Base-by-base conservation (phyloP, 2,888 invertebrate species). In the Stegophylla sp. region DNA sequence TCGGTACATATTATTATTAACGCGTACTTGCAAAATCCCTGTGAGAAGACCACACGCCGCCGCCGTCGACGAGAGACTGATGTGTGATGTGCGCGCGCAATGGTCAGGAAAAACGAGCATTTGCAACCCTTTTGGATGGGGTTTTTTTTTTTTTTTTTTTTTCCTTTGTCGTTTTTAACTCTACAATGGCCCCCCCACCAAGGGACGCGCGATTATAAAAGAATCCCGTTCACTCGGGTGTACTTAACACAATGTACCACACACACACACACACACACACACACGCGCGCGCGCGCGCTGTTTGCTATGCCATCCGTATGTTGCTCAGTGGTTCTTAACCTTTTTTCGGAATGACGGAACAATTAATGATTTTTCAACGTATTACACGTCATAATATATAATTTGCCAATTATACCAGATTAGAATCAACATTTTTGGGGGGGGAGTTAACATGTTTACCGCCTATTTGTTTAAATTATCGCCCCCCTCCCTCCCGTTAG, bases 91-190 rank as follows among this genome's bases (percentile, higher is more conserved):
- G 5, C 10, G 51, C 43, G 56, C 26, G 51, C 67, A 77, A 77
- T 67, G 77, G 67, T 69, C 67, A 77, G 77, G 67, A 77, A 77
- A 77, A 77, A 77, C 77, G 66, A 53, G 48, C 67, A 23, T 20
- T n/a, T 20, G 48, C 48, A 69, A 69, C 77, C 77, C 69, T 59
- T 77, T 69, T 28, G 9, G 64, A 28, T 53, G 28, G 7, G 2
- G 17, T 67, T 59, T 45, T 61, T 43, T 73, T 53, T 51, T 53
- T 34, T 51, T 56, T 56, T 56, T 56, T 73, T 73, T 26, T 59
- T 15, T 13, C 23, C n/a, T n/a, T n/a, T n/a, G n/a, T 17, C 51
- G 17, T 2, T 4, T 20, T n/a, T n/a, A n/a, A 41, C 41, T 64
- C n/a, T 28, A 69, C 69, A 51, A 51, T 20, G 28, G 51, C 28